These are phyloP conservation scores for Rhingia rostrata DNA, from an alignment of 2,888 invertebrate species.

Conservation along the genomic window DNA sequence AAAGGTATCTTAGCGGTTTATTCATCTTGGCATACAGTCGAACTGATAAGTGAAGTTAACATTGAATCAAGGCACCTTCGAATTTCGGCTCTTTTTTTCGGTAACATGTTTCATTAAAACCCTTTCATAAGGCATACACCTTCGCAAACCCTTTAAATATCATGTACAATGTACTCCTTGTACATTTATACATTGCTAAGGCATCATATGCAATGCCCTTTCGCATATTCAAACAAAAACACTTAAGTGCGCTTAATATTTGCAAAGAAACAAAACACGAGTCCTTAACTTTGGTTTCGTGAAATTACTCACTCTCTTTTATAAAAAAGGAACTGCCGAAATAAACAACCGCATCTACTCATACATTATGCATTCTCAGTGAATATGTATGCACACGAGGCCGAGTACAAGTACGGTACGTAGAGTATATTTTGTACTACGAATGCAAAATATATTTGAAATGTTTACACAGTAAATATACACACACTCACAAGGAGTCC, in stretches of 20 bases:
- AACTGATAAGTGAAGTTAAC: no score
- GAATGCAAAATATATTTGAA: conserved; percentile 69
- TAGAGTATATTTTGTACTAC: conserved; percentile 30
- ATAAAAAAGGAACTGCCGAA: not conserved
- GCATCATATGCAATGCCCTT: not conserved
- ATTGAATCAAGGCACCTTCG: no score
- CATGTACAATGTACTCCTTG: no score
- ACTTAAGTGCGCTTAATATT: conserved; percentile 61
- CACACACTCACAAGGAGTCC: conserved; percentile 16
- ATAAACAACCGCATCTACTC: conserved; percentile 9
- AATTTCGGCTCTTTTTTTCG: no score
- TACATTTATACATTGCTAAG: not conserved
- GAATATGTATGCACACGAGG: conserved; percentile 8
- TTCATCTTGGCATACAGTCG: no score
- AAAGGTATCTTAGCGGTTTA: no score
- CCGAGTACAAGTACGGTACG: conserved; percentile 37
- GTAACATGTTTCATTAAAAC: no score
- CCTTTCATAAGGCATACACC: no score
- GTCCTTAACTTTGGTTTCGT: conserved; percentile 65
- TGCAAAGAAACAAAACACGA: conserved; percentile 59
- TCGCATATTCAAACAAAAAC: conserved; percentile 24
- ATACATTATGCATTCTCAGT: conserved; percentile 59
- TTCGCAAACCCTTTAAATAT: no score
- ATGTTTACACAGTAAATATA: conserved; percentile 63
- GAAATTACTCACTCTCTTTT: conserved; percentile 36